Evolutionary conservation across 2,888 invertebrate species (phyloP), one percentile per base, ranked within the genome.

Genomic region (Melikaiella ostensackeni): DNA sequence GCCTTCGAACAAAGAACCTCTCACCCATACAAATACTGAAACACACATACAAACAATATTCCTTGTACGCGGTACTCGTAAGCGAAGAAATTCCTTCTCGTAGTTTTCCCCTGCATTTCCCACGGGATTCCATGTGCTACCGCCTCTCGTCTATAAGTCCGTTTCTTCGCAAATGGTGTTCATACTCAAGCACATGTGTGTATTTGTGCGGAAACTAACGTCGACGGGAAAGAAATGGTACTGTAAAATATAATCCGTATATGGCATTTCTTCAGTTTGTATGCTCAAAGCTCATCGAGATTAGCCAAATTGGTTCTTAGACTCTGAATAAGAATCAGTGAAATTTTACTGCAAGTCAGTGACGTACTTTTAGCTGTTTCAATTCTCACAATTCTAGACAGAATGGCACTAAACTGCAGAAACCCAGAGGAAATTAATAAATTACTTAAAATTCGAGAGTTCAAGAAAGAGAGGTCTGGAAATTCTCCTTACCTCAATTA

Each of bases 91-190:
- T 82, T 83, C 79, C 75, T 79, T 76, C 78, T 82, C 57, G 66
- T 81, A 70, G 77, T 80, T 80, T 74, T 63, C 79, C 33, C 76
- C 24, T 76, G 80, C 84, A 82, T 84, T 84, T 84, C 85, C 82
- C 84, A 62, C 55, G 82, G 81, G 82, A 85, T 76, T 75, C 75
- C 73, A 55, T 70, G 70, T 70, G 50, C 27, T 70, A 70, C 70
- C 30, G n/a, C 30, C 73, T 35, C 64, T 11, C 64, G 66, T 70
- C 50, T 33, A 70, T 70, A 70, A 70, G 70, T 70, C 70, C 30
- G 30, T 55, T 70, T 70, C 70, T 24, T 70, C 46, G 30, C 30
- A 50, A 70, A 55, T 50, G 70, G 70, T 70, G 70, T 70, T 70
- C 70, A 50, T 50, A 70, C 70, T 33, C 70, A 9, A 30, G 33